phyloP scores from a whole-genome alignment of 2,888 invertebrate species.

The Habroteleia sp. region DNA sequence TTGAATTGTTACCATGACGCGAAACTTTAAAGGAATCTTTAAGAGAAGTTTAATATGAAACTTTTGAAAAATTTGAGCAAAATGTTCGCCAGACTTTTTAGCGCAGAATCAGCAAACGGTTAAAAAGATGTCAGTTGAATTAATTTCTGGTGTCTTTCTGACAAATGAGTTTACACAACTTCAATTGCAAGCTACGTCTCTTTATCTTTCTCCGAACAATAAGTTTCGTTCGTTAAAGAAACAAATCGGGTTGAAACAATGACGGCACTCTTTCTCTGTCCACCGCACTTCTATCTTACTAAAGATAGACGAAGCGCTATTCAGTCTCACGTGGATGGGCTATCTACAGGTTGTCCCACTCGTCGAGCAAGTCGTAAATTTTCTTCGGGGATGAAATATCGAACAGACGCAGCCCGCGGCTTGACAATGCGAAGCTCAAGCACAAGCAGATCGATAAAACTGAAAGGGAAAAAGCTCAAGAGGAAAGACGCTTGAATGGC shows the following conservation, averaged over 20 bases:
- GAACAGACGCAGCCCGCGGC: conserved; percentile 48
- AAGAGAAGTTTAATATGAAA: neutral
- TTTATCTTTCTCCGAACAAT: conserved; percentile 45
- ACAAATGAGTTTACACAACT: conserved; percentile 41
- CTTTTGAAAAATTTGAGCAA: conserved; percentile 2
- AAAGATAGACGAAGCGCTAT: conserved; percentile 45
- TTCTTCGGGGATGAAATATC: conserved; percentile 51
- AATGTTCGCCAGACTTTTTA: conserved; percentile 1
- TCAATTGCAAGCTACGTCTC: conserved; percentile 27
- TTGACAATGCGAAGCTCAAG: conserved; percentile 49
- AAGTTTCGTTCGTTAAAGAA: conserved; percentile 54
- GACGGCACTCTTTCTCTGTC: conserved; percentile 48
- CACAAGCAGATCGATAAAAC: conserved; percentile 53
- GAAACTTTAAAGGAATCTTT: too few relatives aligned
- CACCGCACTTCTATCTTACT: conserved; percentile 43
- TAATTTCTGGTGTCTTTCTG: conserved; percentile 39
- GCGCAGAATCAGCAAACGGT: conserved; percentile 6
- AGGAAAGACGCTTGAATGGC: conserved; percentile 24
- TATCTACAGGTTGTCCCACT: conserved; percentile 60
- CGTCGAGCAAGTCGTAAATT: conserved; percentile 58
- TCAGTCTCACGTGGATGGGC: conserved; percentile 56
- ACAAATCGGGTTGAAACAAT: conserved; percentile 57
- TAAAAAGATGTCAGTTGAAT: conserved; percentile 25
- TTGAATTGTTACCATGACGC: too few relatives aligned
- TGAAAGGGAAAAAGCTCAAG: conserved; percentile 39